phyloP scores from a whole-genome alignment of 2,797 vertebrate genomes.

The Aplochiton taeniatus region DNA sequence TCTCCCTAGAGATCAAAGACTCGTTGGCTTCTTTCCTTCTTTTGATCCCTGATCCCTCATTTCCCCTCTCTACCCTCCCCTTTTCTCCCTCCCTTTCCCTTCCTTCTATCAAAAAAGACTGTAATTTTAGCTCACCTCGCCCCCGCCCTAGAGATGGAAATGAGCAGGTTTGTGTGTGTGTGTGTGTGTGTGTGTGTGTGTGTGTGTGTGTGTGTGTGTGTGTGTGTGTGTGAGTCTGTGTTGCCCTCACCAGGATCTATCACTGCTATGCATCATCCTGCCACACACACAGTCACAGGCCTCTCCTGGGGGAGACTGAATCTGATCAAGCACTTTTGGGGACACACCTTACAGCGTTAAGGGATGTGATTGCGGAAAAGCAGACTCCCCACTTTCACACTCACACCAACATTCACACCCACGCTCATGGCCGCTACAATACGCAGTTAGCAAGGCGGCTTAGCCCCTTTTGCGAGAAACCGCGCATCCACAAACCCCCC shows the following conservation, averaged over 20 bases:
- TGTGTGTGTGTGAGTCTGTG: not conserved
- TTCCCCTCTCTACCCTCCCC: not conserved
- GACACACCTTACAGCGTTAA: not conserved
- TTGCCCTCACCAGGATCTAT: not conserved
- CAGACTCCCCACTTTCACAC: not conserved
- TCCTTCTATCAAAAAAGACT: not conserved
- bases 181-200: slow-evolving; percentile 1
- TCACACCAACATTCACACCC: not conserved
- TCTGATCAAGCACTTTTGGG: not conserved
- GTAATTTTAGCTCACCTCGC: not conserved
- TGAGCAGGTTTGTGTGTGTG: not conserved
- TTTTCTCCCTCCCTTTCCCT: too few relatives aligned
- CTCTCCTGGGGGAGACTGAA: not conserved
- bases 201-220: not conserved
- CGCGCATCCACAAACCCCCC: too few relatives aligned
- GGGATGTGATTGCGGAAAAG: not conserved
- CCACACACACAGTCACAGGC: not conserved
- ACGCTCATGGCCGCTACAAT: too few relatives aligned
- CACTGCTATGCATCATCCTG: not conserved
- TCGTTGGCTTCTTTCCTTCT: slow-evolving; percentile 42
- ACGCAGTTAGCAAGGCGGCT: too few relatives aligned
- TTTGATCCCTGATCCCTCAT: slow-evolving; percentile 32
- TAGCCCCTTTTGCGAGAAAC: too few relatives aligned
- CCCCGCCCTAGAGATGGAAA: not conserved
- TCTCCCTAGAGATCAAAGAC: slow-evolving; percentile 55